Conservation (phyloP, 2,888 invertebrate genomes). For the Caenorhabditis virilis region DNA sequence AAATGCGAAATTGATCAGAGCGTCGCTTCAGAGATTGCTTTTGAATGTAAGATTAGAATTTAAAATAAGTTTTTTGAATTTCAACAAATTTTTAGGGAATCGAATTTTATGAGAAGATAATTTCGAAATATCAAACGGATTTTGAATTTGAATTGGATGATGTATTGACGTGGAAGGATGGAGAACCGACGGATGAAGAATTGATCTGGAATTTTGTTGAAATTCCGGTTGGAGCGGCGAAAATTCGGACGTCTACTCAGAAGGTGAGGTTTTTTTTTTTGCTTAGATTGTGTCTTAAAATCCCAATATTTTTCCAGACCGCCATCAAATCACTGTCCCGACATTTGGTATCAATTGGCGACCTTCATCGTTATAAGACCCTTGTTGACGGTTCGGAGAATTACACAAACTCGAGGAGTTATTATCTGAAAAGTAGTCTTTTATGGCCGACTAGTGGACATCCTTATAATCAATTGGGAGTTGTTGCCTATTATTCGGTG, state of each 20-base stretch:
- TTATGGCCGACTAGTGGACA: slow-evolving; percentile 92
- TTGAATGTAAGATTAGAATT: too few relatives aligned
- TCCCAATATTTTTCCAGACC: slow-evolving; percentile 19
- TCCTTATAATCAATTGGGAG: slow-evolving; percentile 91
- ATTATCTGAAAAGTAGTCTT: slow-evolving; percentile 87
- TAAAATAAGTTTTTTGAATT: slow-evolving; percentile 1
- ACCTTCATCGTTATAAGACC: slow-evolving; percentile 87
- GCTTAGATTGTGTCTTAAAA: background rate
- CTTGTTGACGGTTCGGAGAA: slow-evolving; percentile 78
- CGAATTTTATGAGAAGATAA: slow-evolving; percentile 79
- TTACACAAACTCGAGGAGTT: slow-evolving; percentile 73
- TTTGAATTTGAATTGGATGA: slow-evolving; percentile 77
- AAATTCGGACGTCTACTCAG: background rate
- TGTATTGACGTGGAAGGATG: slow-evolving; percentile 9
- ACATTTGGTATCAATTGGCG: slow-evolving; percentile 85
- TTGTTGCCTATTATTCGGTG: slow-evolving; percentile 77
- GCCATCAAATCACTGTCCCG: slow-evolving; percentile 79
- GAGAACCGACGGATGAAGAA: slow-evolving; percentile 8
- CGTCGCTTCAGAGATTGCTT: slow-evolving; percentile 3
- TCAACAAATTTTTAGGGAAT: slow-evolving; percentile 25
- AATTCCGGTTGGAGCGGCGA: slow-evolving; percentile 12
- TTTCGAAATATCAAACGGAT: slow-evolving; percentile 77
- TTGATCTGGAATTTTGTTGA: background rate
- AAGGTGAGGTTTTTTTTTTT: slow-evolving; percentile 6
- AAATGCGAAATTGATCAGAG: slow-evolving; percentile 15